Evolutionary conservation across 2,888 invertebrate genomes (phyloP).

Genomic region (Lacanobia wlatinum): DNA sequence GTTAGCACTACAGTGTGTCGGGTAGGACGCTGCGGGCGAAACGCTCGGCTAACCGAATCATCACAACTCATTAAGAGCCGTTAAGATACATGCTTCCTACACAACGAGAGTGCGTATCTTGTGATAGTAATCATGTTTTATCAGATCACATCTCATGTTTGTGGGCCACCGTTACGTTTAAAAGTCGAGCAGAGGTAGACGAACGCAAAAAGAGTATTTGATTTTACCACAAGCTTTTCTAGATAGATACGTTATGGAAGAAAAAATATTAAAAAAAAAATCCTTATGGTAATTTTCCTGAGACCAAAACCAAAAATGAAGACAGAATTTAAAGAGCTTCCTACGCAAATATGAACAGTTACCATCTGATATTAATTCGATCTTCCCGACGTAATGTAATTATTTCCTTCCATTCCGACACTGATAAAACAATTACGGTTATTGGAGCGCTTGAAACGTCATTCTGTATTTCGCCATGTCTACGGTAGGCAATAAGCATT

Average conservation of each 20-base stretch:
- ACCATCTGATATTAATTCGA: constrained; percentile 64
- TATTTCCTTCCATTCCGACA: constrained; percentile 58
- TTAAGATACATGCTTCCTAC: constrained; percentile 56
- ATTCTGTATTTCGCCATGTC: constrained; percentile 74
- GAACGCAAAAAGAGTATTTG: not conserved
- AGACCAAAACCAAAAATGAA: constrained; percentile 13
- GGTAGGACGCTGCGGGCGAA: constrained; percentile 67
- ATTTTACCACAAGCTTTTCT: not conserved
- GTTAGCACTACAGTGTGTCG: constrained; percentile 75
- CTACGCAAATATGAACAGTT: constrained; percentile 47
- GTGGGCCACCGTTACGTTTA: constrained; percentile 5
- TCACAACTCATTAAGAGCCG: constrained; percentile 60
- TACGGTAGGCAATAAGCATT: constrained; percentile 82
- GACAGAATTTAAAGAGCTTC: constrained; percentile 40
- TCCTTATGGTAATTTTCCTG: not conserved
- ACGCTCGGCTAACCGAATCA: constrained; percentile 67
- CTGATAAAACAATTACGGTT: constrained; percentile 68
- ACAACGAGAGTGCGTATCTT: constrained; percentile 44
- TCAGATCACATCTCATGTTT: constrained; percentile 42
- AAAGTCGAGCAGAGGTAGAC: constrained; percentile 10
- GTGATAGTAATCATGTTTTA: constrained; percentile 44
- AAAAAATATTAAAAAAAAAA: not conserved
- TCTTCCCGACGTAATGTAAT: constrained; percentile 63
- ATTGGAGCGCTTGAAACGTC: constrained; percentile 67
- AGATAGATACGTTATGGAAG: not conserved